Conservation (phyloP, 2,888 invertebrate genomes). For the Ectemnius continuus region DNA sequence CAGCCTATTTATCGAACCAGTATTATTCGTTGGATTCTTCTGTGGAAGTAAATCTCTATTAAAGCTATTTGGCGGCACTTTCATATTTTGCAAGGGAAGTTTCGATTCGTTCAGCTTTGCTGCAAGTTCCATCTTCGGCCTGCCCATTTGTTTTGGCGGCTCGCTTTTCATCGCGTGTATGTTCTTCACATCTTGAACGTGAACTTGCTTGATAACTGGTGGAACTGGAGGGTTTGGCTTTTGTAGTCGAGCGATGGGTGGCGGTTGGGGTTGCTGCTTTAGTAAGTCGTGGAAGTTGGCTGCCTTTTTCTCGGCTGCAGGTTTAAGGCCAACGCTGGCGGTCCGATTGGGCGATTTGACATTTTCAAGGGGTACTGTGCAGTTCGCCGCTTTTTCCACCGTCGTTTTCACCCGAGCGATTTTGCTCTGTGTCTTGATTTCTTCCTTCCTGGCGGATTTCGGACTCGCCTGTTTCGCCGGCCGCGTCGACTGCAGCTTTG, state of each 20-base stretch:
- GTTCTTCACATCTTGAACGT: conserved; percentile 60
- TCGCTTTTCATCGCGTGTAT: conserved; percentile 55
- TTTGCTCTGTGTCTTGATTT: conserved; percentile 69
- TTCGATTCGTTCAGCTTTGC: conserved; percentile 68
- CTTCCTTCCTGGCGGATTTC: conserved; percentile 69
- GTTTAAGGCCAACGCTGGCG: conserved; percentile 53
- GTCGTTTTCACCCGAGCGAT: conserved; percentile 68
- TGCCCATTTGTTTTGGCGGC: conserved; percentile 47
- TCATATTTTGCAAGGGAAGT: conserved; percentile 62
- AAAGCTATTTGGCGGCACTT: conserved; percentile 67
- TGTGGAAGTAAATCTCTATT: conserved; percentile 67
- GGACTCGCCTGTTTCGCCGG: conserved; percentile 72
- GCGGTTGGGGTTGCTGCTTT: conserved; percentile 57
- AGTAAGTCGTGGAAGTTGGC: conserved; percentile 66
- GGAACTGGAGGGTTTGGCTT: conserved; percentile 62
- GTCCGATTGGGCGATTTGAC: conserved; percentile 63
- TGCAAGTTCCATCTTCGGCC: conserved; percentile 69
- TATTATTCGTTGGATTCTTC: conserved; percentile 60
- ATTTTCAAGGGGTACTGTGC: conserved; percentile 62
- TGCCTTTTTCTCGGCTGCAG: conserved; percentile 63
- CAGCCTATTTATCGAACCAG: conserved; percentile 67
- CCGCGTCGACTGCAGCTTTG: conserved; percentile 71
- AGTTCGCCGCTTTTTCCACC: conserved; percentile 60
- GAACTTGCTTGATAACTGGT: conserved; percentile 55
- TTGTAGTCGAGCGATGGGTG: conserved; percentile 46